phyloP scores from a whole-genome alignment of 2,113 vertebrate species.

The Falco punctatus region DNA sequence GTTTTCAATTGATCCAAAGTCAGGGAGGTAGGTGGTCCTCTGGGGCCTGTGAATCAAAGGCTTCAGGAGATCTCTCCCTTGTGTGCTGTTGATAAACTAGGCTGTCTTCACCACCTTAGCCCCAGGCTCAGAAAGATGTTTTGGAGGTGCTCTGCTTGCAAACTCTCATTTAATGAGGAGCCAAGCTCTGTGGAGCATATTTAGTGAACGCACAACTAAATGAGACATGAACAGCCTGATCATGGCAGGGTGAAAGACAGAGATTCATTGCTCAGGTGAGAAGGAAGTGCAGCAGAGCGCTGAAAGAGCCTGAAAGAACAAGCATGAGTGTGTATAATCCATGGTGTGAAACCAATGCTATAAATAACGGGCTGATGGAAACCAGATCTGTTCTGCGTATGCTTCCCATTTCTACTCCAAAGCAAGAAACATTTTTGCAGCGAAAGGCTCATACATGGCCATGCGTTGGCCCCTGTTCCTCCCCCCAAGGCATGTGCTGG shows the following conservation, averaged over 20 bases:
- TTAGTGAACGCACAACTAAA: neutral
- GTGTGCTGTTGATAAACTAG: neutral
- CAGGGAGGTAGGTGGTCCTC: neutral
- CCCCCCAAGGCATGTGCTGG: neutral
- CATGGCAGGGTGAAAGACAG: neutral
- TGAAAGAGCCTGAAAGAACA: neutral
- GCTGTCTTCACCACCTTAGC: neutral
- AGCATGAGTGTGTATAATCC: neutral
- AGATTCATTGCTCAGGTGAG: constrained; percentile 22
- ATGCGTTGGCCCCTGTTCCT: constrained; percentile 1
- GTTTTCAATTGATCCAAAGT: neutral
- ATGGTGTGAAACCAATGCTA: constrained; percentile 4
- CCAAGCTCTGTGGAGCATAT: neutral
- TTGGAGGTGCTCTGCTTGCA: neutral
- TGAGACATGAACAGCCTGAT: neutral
- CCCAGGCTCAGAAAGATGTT: neutral
- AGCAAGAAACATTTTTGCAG: neutral
- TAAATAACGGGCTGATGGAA: constrained; percentile 44
- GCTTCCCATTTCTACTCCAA: constrained; percentile 12
- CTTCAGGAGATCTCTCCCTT: neutral
- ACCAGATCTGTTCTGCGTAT: neutral
- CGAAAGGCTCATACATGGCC: neutral
- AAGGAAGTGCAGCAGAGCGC: neutral
- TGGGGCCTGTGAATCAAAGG: neutral
- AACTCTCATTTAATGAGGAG: neutral